Evolutionary conservation across 2,113 vertebrate genomes (phyloP), one percentile per base, ranked within the genome.

Genomic region (Poicephalus meyeri): DNA sequence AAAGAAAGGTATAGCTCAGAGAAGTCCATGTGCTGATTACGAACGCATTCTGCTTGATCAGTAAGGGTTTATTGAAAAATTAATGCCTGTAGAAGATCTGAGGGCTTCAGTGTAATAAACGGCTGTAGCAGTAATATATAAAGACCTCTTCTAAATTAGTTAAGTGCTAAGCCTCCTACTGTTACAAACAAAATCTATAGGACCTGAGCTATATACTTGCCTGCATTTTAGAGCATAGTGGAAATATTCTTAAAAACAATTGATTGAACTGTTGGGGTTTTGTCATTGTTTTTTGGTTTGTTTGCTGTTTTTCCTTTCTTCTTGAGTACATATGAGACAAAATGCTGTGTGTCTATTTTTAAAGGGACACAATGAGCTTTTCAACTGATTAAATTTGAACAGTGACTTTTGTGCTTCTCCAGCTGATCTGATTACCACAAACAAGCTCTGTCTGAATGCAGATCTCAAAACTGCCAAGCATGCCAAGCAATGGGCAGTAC

Each of bases 41-140:
- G 89, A 93, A 97, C 95, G 80, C 96, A 95, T 96, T 97, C 96
- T 89, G 41, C 82, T 89, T 95, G 80, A 96, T 91, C 87, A 93
- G 44, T 86, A 80, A 97, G 85, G 68, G 14, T 33, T 77, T 93
- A 76, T 50, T 96, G 92, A 97, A 97, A 97, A 97, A 97, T 97
- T 97, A 94, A 97, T 97, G 65, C 4, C 65, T 70, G 23, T 19
- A 41, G 84, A 86, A 93, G 47, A 87, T 88, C 89, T 95, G 76
- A 95, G 53, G 50, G 16, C 26, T 82, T 80, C 66, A 66, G 25
- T 69, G 49, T 44, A 87, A 92, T 52, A 80, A 92, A 78, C 21
- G 72, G 10, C 21, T 49, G 31, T 29, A 63, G 66, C 28, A 63
- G 31, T 58, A 73, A 37, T 58, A 31, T 37, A 13, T 58, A 81